These are phyloP conservation scores for Isurus oxyrinchus DNA, from an alignment of 2,113 vertebrate species.

Conservation along the genomic window DNA sequence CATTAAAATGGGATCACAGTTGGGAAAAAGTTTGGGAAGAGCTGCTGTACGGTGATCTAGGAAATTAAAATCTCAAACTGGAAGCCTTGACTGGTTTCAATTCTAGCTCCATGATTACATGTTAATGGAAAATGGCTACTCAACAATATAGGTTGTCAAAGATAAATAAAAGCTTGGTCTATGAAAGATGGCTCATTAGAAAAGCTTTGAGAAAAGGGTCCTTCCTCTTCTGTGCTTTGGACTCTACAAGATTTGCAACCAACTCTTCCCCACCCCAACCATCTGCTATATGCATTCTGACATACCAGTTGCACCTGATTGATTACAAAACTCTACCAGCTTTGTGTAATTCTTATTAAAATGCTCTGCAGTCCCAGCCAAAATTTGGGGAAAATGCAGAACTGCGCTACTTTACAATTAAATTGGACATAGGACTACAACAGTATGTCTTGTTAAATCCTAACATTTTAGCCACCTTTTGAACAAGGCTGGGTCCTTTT, in stretches of 20 bases:
- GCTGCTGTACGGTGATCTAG: background rate
- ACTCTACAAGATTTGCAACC: background rate
- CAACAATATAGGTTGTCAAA: too few relatives aligned
- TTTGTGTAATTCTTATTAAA: background rate
- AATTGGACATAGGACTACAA: background rate
- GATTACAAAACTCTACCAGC: background rate
- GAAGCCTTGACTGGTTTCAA: too few relatives aligned
- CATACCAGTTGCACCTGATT: background rate
- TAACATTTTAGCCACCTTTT: background rate
- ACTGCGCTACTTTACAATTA: background rate
- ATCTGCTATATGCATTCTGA: background rate
- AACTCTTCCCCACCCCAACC: too few relatives aligned
- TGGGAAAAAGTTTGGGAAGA: background rate
- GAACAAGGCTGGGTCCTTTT: background rate
- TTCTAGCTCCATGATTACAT: too few relatives aligned
- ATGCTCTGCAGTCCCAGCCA: background rate
- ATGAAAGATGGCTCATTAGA: too few relatives aligned
- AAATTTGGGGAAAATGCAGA: background rate
- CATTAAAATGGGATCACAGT: too few relatives aligned
- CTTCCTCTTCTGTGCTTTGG: background rate
- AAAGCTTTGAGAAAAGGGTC: too few relatives aligned
- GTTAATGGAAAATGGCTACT: too few relatives aligned
- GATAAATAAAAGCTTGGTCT: too few relatives aligned
- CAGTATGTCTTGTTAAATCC: background rate
- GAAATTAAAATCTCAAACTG: too few relatives aligned